Conservation (phyloP, 2,888 invertebrate genomes). For the Sinotaia quadrata region DNA sequence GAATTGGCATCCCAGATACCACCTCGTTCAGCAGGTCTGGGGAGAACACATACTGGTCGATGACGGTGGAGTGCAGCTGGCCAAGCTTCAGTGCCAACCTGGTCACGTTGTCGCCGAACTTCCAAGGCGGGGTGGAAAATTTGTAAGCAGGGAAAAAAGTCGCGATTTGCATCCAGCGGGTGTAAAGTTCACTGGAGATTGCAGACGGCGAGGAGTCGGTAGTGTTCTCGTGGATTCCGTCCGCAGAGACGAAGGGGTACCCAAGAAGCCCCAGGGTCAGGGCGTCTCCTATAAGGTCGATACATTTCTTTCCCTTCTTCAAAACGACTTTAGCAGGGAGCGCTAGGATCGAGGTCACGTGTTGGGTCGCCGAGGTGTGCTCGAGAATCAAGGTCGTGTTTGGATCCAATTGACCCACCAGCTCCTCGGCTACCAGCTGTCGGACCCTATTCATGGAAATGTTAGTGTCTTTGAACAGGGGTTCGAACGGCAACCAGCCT, state of each 20-base stretch:
- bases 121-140: slow-evolving; percentile 89
- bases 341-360: slow-evolving; percentile 84
- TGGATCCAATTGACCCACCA: slow-evolving; percentile 28
- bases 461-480: slow-evolving; percentile 41
- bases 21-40: slow-evolving; percentile 79
- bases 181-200: slow-evolving; percentile 73
- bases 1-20: slow-evolving; percentile 77
- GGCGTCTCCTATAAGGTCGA: slow-evolving; percentile 88
- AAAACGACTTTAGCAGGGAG: slow-evolving; percentile 87
- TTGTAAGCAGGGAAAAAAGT: slow-evolving; percentile 93
- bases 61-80: slow-evolving; percentile 22
- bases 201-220: slow-evolving; percentile 2
- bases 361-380: slow-evolving; percentile 77
- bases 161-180: slow-evolving; percentile 87
- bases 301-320: slow-evolving; percentile 83
- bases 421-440: slow-evolving; percentile 46
- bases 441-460: slow-evolving; percentile 44
- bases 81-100: slow-evolving; percentile 33
- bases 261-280: slow-evolving; percentile 80
- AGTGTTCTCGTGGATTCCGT: slow-evolving; percentile 78
- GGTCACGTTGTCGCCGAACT: slow-evolving; percentile 80
- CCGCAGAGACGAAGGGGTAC: slow-evolving; percentile 90
- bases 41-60: slow-evolving; percentile 16
- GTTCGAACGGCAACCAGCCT: slow-evolving; percentile 61
- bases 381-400: slow-evolving; percentile 44